Conservation (phyloP, 92 coral and sea anemone species). For the Palythoa grandis region DNA sequence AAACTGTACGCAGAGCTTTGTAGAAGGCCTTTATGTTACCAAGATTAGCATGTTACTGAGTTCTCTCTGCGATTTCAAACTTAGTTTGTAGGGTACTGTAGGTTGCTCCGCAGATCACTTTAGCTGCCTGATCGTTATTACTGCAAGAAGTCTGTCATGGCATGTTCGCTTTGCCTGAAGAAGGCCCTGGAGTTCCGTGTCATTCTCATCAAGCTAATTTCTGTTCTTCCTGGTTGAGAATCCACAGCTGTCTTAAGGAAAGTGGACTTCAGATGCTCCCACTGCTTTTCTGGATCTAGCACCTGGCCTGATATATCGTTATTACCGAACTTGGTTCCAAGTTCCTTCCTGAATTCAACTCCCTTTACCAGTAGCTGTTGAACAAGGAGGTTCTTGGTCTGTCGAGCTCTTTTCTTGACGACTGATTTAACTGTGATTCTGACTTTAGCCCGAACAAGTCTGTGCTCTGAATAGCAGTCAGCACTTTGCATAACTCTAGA, state of each 20-base stretch:
- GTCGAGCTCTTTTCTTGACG: background rate
- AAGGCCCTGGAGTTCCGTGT: background rate
- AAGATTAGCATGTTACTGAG: slow-evolving; percentile 31
- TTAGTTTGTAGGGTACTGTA: slow-evolving; percentile 25
- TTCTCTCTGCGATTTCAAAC: slow-evolving; percentile 42
- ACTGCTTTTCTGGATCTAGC: background rate
- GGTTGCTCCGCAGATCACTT: slow-evolving; percentile 24
- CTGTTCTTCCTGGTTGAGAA: too few relatives aligned
- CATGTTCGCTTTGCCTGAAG: background rate
- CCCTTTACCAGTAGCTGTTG: slow-evolving; percentile 1
- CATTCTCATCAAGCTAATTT: too few relatives aligned
- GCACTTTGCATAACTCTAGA: too few relatives aligned
- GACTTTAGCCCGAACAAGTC: background rate
- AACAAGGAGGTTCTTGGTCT: slow-evolving; percentile 1
- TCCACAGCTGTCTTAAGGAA: slow-evolving; percentile 11
- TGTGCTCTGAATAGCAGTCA: too few relatives aligned
- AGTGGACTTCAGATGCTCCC: background rate
- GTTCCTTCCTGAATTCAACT: background rate
- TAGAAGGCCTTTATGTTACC: slow-evolving; percentile 33
- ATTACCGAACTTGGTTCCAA: background rate
- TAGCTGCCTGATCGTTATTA: slow-evolving; percentile 6
- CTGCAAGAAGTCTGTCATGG: slow-evolving; percentile 16
- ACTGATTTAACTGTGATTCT: background rate
- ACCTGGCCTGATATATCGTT: background rate
- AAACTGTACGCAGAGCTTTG: slow-evolving; percentile 12